Base-by-base conservation (phyloP, 1,140 invertebrate genomes). In the Drosophila obscura region DNA sequence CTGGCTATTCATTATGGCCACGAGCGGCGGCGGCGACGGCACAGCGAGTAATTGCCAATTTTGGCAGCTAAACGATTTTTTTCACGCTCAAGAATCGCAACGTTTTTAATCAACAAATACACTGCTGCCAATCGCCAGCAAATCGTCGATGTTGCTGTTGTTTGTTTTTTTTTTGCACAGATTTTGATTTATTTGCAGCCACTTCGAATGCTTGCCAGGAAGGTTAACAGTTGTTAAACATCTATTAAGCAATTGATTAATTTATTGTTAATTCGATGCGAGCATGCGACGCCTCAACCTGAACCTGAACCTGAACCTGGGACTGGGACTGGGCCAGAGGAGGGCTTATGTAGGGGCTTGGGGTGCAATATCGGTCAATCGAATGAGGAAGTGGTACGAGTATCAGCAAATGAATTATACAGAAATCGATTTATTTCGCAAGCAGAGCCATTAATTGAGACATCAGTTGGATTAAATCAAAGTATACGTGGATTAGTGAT, bases 231-330 rank as follows among this genome's bases (percentile, higher is more conserved):
- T 79, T 82, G 83, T 77, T 87, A 73, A 87, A 63, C 71, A 69
- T 87, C 84, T 88, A 87, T 73, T 79, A 79, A 73, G 71, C 65
- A 68, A 68, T 87, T 87, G 82, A 87, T 88, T 87, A 87, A 79
- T 87, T 88, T 83, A 55, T 59, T 51, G 58, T 60, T 77, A 75
- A 81, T 77, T 68, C 58, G 64, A 53, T 59, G 49, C 59, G 53
- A 74, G 53, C 63, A 68, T 75, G 51, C 51, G 71, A 76, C 28
- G 31, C 15, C 50, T 16, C 9, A 35, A 35, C 4, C 31, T 0
- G 8, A 35, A 9, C 31, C 8, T 31, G 35, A 35, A 35, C 35
- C 35, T 13, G 8, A 8, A 8, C 7, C 28, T 28, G 7, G 8
- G 8, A 2, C 62, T 43, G 28, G 41, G 45, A 43, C 35, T 15